Base-by-base conservation (phyloP, 2,113 vertebrate genomes). In the Spea bombifrons region DNA sequence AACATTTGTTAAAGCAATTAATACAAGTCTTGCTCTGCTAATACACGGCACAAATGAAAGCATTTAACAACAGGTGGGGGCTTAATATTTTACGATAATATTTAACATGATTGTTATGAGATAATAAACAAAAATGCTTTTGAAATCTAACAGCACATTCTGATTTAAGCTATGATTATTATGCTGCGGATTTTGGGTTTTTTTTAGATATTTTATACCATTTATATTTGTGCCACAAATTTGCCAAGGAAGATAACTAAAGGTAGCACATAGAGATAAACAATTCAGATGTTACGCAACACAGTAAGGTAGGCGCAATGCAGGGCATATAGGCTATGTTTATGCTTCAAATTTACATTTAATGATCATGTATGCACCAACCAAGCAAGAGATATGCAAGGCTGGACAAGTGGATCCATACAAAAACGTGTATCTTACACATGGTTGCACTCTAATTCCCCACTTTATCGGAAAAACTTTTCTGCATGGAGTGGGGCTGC, bases 71-170 rank as follows among this genome's bases (percentile, higher is more conserved):
- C 53, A 76, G 75, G 75, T 76, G 66, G 53, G 75, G 55, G 45
- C 17, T 57, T 68, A 57, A 70, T 76, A 76, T 76, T 76, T 76
- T 76, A 76, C 69, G 66, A 76, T 76, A 76, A 76, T 69, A 53
- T 46, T 69, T 69, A 13, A 48, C 13, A 49, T 30, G 10, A 69
- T 59, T 49, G 46, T 61, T 69, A 8, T 0, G 16, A 15, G 53
- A 49, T 69, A 76, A 76, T 76, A 13, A 53, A 55, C 65, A 72
- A 17, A 30, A 30, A 30, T 30, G 30, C 30, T 30, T 59, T 12
- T n/a, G 15, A 47, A 75, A 30, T 48, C 47, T 59, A 55, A 13
- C n/a, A 64, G 61, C 61, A 72, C 30, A 72, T 57, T 72, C 47
- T 53, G n/a, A 76, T 76, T 55, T 16, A 8, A 10, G 48, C 16